phyloP scores from a whole-genome alignment of 1,140 invertebrate species.

The Anastrepha ludens region DNA sequence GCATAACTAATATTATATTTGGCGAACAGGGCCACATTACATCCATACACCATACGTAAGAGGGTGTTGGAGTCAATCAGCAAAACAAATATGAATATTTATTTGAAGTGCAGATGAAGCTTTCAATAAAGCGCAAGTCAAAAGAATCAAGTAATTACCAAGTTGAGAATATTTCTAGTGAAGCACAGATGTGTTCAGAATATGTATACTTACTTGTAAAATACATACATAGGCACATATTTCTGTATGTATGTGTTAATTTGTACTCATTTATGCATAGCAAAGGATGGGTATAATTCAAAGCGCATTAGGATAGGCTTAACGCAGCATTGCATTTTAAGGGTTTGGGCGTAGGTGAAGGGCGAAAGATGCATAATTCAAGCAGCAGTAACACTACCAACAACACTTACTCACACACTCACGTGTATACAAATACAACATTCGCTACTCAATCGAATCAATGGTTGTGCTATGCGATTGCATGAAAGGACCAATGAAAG shows the following conservation, averaged over 20 bases:
- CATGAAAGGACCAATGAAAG: not conserved
- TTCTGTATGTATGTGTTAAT: not conserved
- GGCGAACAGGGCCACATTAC: not conserved
- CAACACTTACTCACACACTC: not conserved
- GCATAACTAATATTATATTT: not conserved
- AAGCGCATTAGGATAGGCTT: conserved; percentile 23
- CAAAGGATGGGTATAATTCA: conserved; percentile 7
- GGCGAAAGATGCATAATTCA: no score
- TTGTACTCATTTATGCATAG: no score
- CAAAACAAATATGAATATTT: conserved; percentile 51
- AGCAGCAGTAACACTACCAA: not conserved
- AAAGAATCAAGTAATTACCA: conserved; percentile 25
- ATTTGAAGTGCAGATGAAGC: conserved; percentile 47
- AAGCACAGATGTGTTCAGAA: not conserved
- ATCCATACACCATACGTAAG: not conserved
- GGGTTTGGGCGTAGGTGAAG: not conserved
- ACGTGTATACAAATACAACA: not conserved
- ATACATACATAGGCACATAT: not conserved
- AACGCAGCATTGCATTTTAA: not conserved
- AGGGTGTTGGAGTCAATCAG: conserved; percentile 22
- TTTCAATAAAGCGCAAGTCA: not conserved
- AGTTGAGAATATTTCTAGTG: not conserved
- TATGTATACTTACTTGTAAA: not conserved
- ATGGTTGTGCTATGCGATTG: not conserved
- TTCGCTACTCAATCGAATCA: not conserved